Conservation (phyloP, 2,797 vertebrate species). For the Botia kubotai region DNA sequence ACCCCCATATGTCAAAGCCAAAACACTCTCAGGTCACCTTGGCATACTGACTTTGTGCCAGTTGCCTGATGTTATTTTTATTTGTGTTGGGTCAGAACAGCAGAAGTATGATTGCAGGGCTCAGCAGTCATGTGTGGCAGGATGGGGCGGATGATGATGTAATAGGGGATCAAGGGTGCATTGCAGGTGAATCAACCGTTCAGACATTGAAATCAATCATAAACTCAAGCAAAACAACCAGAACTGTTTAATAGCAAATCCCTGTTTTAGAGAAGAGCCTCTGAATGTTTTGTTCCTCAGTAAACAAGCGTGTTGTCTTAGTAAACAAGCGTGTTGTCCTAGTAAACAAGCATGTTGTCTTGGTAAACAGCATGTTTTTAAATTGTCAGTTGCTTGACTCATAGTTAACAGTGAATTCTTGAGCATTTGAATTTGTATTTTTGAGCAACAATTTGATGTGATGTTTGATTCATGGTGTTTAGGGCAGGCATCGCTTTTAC, state of each 20-base stretch:
- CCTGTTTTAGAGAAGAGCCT: background rate
- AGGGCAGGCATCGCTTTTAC: background rate
- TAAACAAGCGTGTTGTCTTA: too few relatives aligned
- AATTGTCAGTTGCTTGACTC: background rate
- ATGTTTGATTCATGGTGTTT: background rate
- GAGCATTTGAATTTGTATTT: background rate
- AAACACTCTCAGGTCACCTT: slow-evolving; percentile 17
- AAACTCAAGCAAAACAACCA: background rate
- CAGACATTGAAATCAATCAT: background rate
- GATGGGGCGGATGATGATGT: background rate
- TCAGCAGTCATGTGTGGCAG: background rate
- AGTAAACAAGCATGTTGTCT: too few relatives aligned
- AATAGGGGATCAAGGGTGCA: background rate
- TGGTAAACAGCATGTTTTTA: background rate
- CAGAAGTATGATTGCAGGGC: background rate
- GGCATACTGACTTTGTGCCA: slow-evolving; percentile 18
- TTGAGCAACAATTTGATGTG: background rate
- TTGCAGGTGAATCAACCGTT: background rate
- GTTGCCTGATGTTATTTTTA: background rate
- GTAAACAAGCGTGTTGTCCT: too few relatives aligned
- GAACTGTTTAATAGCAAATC: background rate
- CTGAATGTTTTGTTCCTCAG: background rate
- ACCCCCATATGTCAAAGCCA: background rate
- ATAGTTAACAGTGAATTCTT: background rate
- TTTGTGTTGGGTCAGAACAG: slow-evolving; percentile 1